Conservation (phyloP, 30 jellyfish, hydroid and myxozoan genomes). For the Cassiopea xamachana region DNA sequence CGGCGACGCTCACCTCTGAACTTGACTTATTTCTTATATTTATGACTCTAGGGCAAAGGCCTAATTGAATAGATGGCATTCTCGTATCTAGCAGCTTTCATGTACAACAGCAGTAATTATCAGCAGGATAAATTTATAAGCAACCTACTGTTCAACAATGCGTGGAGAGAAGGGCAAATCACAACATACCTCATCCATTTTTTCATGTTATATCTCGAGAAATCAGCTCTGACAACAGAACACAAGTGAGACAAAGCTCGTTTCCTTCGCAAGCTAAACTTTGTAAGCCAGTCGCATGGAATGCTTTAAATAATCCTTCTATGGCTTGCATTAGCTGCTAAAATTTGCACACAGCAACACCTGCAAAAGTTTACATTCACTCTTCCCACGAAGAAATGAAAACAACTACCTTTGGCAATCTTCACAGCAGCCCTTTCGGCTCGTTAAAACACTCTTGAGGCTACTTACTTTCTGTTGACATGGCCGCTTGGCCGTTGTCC, state of each 20-base stretch:
- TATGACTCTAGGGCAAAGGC: not conserved
- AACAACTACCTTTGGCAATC: constrained; percentile 58
- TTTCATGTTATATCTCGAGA: not conserved
- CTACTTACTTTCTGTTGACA: constrained; percentile 26
- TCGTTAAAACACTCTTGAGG: constrained; percentile 5
- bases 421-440: constrained; percentile 66
- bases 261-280: constrained; percentile 11
- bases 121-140: not conserved
- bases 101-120: not conserved
- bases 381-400: constrained; percentile 57
- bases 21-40: not conserved
- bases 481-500: constrained; percentile 35
- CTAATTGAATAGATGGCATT: not conserved
- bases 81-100: not conserved
- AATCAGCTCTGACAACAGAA: not conserved
- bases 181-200: constrained; percentile 64
- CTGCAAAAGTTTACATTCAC: constrained; percentile 78
- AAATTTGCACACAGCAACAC: constrained; percentile 59
- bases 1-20: not conserved
- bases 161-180: not conserved
- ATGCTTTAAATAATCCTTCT: constrained; percentile 39
- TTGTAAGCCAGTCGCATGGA: constrained; percentile 5
- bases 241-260: not conserved
- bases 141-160: not conserved
- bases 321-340: constrained; percentile 59